phyloP scores from a whole-genome alignment of 1,140 invertebrate species.

The Chrysomallon squamiferum region DNA sequence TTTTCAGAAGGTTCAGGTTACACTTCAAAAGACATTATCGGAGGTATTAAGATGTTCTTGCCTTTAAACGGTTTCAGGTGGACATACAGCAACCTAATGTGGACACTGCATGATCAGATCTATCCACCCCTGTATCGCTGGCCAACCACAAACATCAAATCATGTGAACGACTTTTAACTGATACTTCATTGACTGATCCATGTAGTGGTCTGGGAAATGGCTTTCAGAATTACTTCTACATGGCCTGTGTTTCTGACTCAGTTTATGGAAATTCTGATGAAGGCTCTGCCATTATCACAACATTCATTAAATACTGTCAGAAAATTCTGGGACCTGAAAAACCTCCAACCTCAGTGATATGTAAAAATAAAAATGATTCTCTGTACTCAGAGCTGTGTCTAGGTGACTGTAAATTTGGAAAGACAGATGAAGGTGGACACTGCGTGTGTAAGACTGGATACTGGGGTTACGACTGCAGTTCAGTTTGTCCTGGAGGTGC shows the following conservation, averaged over 20 bases:
- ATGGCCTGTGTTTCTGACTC: constrained; percentile 21
- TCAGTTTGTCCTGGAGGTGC: constrained; percentile 33
- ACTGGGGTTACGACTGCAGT: constrained; percentile 34
- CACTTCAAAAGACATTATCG: no score
- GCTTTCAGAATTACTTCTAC: constrained; percentile 15
- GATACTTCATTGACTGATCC: constrained; percentile 9
- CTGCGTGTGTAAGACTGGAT: constrained; percentile 32
- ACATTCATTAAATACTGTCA: constrained; percentile 29
- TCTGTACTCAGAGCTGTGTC: constrained; percentile 19
- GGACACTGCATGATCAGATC: constrained; percentile 16
- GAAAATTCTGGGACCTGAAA: constrained; percentile 10
- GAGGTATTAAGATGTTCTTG: no score
- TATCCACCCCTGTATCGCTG: background rate
- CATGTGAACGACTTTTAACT: constrained; percentile 12
- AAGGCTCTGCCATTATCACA: constrained; percentile 8
- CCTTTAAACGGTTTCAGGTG: no score
- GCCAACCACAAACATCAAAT: constrained; percentile 1
- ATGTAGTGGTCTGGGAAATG: constrained; percentile 21
- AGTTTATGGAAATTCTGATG: background rate
- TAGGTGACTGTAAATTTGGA: constrained; percentile 32
- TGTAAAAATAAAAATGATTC: constrained; percentile 18
- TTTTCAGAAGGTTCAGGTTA: constrained; percentile 23
- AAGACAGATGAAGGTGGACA: constrained; percentile 7
- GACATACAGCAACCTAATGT: no score
- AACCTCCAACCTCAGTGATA: constrained; percentile 14